Conservation (phyloP, 2,113 vertebrate genomes). For the Lophotis ruficrista region DNA sequence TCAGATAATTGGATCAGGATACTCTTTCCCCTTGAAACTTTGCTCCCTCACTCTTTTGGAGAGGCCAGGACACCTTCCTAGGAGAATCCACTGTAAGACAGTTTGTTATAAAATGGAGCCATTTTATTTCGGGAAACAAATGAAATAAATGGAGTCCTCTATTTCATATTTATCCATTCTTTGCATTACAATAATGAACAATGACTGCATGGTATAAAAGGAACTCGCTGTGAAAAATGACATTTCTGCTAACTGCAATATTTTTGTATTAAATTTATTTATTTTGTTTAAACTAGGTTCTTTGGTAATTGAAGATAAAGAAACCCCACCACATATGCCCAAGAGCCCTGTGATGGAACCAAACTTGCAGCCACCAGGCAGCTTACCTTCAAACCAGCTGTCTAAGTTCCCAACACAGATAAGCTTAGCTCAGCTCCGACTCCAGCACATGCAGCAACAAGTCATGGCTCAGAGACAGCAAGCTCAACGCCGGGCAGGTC, state of each 20-base stretch:
- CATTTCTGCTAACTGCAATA: neutral
- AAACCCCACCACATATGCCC: conserved; percentile 73
- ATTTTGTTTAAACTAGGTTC: conserved; percentile 75
- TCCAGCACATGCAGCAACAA: conserved; percentile 87
- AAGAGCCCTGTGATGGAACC: conserved; percentile 74
- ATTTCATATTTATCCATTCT: neutral
- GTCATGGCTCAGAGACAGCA: conserved; percentile 84
- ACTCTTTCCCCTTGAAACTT: neutral
- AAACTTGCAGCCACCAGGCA: conserved; percentile 74
- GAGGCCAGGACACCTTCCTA: neutral
- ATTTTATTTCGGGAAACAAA: neutral
- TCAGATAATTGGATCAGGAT: neutral
- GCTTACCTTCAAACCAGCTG: conserved; percentile 78
- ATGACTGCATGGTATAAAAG: neutral
- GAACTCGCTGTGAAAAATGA: neutral
- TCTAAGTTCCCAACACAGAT: conserved; percentile 85
- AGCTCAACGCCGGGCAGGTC: conserved; percentile 75
- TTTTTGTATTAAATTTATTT: neutral
- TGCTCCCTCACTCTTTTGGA: neutral
- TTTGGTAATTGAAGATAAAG: conserved; percentile 83
- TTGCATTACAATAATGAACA: neutral
- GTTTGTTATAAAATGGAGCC: neutral
- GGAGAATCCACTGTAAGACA: neutral
- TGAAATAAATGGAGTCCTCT: neutral
- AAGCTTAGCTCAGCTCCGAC: conserved; percentile 83